phyloP scores from a whole-genome alignment of 2,888 invertebrate species.

The Himalopsyche tibetana region DNA sequence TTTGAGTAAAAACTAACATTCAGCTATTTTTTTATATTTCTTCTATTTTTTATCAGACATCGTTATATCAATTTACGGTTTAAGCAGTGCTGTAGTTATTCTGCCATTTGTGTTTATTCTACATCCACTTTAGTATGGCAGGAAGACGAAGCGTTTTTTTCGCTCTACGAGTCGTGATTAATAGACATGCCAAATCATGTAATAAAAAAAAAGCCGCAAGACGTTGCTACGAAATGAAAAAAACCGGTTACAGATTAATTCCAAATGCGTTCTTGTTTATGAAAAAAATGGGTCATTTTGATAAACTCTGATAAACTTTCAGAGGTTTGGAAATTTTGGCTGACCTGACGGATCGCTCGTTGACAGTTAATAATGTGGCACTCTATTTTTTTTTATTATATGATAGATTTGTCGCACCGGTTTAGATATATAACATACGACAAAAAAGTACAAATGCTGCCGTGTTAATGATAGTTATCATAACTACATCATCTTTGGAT shows the following conservation, averaged over 20 bases:
- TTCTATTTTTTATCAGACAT: not conserved
- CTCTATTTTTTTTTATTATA: not conserved
- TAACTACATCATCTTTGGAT: not conserved
- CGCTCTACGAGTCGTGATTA: not conserved
- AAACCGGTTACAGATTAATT: not conserved
- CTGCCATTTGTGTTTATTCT: not conserved
- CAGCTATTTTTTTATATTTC: not conserved
- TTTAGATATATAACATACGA: not conserved
- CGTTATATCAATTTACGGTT: not conserved
- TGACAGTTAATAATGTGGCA: not conserved
- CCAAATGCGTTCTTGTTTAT: not conserved
- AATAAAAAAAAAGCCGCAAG: not conserved
- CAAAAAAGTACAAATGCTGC: not conserved
- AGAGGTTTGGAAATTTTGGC: not conserved
- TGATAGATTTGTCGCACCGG: not conserved
- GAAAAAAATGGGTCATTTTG: conserved; percentile 23
- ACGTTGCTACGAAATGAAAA: not conserved
- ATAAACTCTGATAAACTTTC: conserved; percentile 7
- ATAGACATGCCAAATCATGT: not conserved
- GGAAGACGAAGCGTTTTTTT: not conserved
- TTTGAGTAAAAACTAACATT: too few relatives aligned
- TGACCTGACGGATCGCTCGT: not conserved
- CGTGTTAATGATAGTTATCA: not conserved
- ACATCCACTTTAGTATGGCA: not conserved
- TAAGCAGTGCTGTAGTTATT: not conserved